phyloP scores from a whole-genome alignment of 2,888 invertebrate species.

The Ctena decussata region DNA sequence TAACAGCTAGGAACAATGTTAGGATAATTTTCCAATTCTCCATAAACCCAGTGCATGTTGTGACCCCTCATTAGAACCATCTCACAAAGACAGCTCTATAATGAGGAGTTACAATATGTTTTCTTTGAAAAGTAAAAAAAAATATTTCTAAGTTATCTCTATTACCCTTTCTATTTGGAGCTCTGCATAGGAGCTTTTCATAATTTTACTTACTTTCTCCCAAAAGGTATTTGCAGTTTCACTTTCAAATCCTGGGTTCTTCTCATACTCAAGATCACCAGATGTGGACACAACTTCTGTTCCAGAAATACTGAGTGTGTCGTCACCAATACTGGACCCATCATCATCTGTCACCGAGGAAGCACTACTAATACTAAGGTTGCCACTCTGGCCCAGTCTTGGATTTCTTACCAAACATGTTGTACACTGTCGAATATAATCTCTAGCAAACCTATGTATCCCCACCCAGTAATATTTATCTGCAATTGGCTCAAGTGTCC shows the following conservation, averaged over 20 bases:
- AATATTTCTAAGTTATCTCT: too few species aligned
- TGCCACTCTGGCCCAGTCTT: neutral
- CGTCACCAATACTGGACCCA: conserved; percentile 16
- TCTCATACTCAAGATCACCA: neutral
- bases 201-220: conserved; percentile 38
- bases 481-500: conserved; percentile 53
- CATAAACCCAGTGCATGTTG: too few species aligned
- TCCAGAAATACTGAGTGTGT: conserved; percentile 7
- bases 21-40: too few species aligned
- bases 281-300: conserved; percentile 3
- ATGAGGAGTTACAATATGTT: too few species aligned
- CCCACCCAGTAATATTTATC: conserved; percentile 62
- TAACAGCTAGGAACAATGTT: too few species aligned
- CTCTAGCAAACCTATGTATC: conserved; percentile 53
- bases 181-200: too few species aligned
- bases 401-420: conserved; percentile 52
- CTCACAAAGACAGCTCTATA: too few species aligned
- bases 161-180: too few species aligned
- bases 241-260: neutral
- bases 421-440: conserved; percentile 56
- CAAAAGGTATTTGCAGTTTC: conserved; percentile 11
- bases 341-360: neutral
- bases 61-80: too few species aligned
- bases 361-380: neutral
- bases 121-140: too few species aligned